Percentiles rank a stretch among this genome's conserved stretches.
Conservation (phyloP, 35 echinoderm and acorn worm genomes). For the Holothuria glaberrima region DNA sequence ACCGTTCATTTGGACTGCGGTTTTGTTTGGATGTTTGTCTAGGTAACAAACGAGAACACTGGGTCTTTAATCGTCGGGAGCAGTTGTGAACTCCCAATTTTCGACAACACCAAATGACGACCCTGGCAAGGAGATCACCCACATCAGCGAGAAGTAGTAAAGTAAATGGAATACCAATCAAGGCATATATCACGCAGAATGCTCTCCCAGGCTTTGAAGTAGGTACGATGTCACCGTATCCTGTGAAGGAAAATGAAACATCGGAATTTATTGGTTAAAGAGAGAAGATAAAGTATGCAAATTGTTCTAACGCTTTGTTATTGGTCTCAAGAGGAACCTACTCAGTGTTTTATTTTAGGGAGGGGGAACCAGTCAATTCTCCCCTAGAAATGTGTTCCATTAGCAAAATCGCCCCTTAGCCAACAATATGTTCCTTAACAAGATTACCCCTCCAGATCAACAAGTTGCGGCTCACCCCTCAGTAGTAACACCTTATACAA, state of each 20-base stretch:
- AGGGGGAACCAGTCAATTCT: too few species aligned
- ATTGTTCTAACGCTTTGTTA: too few species aligned
- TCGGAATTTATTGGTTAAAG: too few species aligned
- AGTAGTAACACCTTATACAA: too few species aligned
- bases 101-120: constrained; percentile 61
- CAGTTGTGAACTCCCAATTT: constrained; percentile 45
- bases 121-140: constrained; percentile 67
- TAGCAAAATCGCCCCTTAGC: too few species aligned
- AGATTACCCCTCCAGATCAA: too few species aligned
- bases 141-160: constrained; percentile 76
- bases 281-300: too few species aligned
- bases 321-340: too few species aligned
- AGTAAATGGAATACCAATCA: constrained; percentile 79
- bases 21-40: neutral
- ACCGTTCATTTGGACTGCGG: neutral
- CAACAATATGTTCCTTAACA: too few species aligned
- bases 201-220: constrained; percentile 43
- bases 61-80: neutral
- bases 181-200: constrained; percentile 65
- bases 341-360: too few species aligned
- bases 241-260: constrained; percentile 15
- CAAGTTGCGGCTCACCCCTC: too few species aligned
- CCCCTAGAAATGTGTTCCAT: too few species aligned
- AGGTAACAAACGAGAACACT: neutral
- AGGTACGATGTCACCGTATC: constrained; percentile 87